Conservation (phyloP, 2,888 invertebrate genomes). For the Hirtodrosophila duncani region DNA sequence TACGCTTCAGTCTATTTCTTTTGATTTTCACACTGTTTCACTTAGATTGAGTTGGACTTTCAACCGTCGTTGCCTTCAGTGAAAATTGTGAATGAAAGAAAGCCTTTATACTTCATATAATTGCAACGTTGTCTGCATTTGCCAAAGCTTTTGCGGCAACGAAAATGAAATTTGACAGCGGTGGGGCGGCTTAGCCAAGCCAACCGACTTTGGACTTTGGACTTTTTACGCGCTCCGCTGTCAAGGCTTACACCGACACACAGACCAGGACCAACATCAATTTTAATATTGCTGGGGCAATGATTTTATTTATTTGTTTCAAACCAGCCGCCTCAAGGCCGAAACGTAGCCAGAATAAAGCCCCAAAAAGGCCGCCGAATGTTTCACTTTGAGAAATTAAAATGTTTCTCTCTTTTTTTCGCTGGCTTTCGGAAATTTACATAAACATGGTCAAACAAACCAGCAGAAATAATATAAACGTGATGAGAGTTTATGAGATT, state of each 20-base stretch:
- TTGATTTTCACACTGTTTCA: no score
- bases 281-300: slow-evolving; percentile 53
- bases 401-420: no score
- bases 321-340: slow-evolving; percentile 22
- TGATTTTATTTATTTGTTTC: slow-evolving; percentile 43
- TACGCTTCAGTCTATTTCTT: no score
- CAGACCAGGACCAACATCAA: slow-evolving; percentile 42
- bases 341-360: background rate
- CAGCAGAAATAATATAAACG: background rate
- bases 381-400: slow-evolving; percentile 44
- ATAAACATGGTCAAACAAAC: background rate
- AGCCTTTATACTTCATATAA: no score
- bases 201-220: slow-evolving; percentile 16
- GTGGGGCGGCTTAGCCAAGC: slow-evolving; percentile 45
- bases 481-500: slow-evolving; percentile 2
- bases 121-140: background rate
- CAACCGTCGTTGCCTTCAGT: no score
- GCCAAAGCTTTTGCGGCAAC: no score
- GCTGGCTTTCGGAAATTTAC: no score
- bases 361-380: slow-evolving; percentile 19
- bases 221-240: background rate
- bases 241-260: slow-evolving; percentile 13
- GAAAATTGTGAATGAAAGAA: no score
- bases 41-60: no score
- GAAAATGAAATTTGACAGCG: no score